Conservation (phyloP, 2,888 invertebrate species). For the Lasioglossum oenotherae region DNA sequence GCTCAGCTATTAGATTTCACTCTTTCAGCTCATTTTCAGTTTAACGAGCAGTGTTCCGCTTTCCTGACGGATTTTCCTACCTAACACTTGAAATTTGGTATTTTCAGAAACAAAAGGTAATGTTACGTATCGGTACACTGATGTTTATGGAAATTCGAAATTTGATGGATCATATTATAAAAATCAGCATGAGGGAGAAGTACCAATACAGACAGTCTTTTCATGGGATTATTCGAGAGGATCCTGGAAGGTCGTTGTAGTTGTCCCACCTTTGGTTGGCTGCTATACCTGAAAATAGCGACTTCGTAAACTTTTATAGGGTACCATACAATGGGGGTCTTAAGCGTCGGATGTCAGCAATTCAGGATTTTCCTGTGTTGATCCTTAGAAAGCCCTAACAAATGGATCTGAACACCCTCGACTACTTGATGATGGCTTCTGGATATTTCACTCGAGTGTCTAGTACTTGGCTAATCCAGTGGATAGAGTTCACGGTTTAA, state of each 20-base stretch:
- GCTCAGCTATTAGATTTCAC: background rate
- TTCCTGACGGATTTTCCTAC: background rate
- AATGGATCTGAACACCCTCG: background rate
- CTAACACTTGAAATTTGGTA: background rate
- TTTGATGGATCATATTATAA: background rate
- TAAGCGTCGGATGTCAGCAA: constrained; percentile 5
- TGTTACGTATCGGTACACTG: no score
- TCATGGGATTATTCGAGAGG: background rate
- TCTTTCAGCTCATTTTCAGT: background rate
- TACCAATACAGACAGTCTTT: background rate
- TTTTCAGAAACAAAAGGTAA: background rate
- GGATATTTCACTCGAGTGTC: background rate
- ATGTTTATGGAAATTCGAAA: background rate
- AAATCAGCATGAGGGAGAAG: background rate
- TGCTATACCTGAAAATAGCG: background rate
- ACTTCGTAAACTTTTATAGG: constrained; percentile 7
- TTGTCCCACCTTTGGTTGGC: background rate
- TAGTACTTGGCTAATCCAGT: background rate
- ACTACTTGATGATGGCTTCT: background rate
- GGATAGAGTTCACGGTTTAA: background rate
- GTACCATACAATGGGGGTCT: background rate
- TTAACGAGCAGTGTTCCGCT: background rate
- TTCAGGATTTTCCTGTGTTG: constrained; percentile 2
- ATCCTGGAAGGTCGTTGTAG: background rate
- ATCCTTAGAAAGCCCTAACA: background rate